Evolutionary conservation across 2,797 vertebrate genomes (phyloP).

Genomic region (Fistularia tabacaria): DNA sequence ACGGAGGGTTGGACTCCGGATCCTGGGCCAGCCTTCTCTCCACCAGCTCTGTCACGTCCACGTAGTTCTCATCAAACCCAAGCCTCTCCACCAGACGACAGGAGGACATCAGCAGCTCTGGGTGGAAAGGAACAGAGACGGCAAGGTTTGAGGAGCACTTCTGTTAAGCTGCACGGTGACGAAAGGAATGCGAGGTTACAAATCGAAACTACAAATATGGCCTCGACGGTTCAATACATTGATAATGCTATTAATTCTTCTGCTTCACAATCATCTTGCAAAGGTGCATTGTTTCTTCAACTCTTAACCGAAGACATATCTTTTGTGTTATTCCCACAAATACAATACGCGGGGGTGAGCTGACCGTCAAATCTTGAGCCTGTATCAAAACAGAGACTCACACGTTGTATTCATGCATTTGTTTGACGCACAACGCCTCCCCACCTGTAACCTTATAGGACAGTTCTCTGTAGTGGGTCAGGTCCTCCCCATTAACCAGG

Average conservation of each 20-base stretch:
- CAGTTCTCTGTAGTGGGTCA: constrained; percentile 86
- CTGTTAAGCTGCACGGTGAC: too few relatives aligned
- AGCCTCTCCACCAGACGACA: constrained; percentile 86
- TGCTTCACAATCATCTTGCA: too few relatives aligned
- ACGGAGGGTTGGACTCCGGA: constrained; percentile 29
- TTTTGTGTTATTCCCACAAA: not conserved
- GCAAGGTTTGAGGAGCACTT: not conserved
- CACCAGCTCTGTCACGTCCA: constrained; percentile 85
- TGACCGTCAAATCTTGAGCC: too few relatives aligned
- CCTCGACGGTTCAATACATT: too few relatives aligned
- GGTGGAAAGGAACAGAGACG: constrained; percentile 19
- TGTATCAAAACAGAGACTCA: too few relatives aligned
- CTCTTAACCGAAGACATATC: not conserved
- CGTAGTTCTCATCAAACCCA: constrained; percentile 91
- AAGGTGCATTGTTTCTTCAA: too few relatives aligned
- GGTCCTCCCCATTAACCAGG: constrained; percentile 89
- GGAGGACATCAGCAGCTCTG: constrained; percentile 85
- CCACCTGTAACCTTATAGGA: constrained; percentile 91
- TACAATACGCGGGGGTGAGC: too few relatives aligned
- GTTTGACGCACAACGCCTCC: not conserved
- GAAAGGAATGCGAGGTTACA: too few relatives aligned
- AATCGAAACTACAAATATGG: too few relatives aligned
- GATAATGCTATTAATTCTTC: too few relatives aligned
- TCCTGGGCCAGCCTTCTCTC: constrained; percentile 68
- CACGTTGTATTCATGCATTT: too few relatives aligned